phyloP scores from a whole-genome alignment of 2,888 invertebrate species.

The Neria commutata region DNA sequence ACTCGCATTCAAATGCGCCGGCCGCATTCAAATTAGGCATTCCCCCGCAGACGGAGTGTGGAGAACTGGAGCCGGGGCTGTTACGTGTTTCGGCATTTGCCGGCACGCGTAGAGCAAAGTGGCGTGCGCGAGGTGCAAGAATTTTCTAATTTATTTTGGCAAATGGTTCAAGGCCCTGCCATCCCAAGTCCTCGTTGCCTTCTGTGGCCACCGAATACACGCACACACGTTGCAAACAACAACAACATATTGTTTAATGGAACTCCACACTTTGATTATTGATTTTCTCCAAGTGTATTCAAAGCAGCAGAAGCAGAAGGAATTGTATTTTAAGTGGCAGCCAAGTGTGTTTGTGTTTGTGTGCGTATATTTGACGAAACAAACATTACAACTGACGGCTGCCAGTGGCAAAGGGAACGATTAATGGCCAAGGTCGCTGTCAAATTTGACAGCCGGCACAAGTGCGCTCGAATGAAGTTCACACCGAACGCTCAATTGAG shows the following conservation, averaged over 20 bases:
- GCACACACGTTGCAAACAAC: slow-evolving; percentile 7
- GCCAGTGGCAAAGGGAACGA: slow-evolving; percentile 45
- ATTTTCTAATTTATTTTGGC: slow-evolving; percentile 60
- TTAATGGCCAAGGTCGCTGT: slow-evolving; percentile 56
- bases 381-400: slow-evolving; percentile 51
- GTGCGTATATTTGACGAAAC: slow-evolving; percentile 28
- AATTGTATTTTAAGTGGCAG: too few relatives aligned
- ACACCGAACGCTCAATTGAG: too few relatives aligned
- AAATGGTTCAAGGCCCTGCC: slow-evolving; percentile 57
- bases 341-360: slow-evolving; percentile 32
- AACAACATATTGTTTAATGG: slow-evolving; percentile 48
- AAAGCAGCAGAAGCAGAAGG: background rate
- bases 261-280: slow-evolving; percentile 43
- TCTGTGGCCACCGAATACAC: slow-evolving; percentile 5
- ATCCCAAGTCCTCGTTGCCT: slow-evolving; percentile 40
- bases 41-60: slow-evolving; percentile 29
- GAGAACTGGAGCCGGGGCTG: slow-evolving; percentile 19
- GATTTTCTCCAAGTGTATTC: slow-evolving; percentile 39
- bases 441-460: slow-evolving; percentile 37
- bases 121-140: slow-evolving; percentile 43
- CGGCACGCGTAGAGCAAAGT: slow-evolving; percentile 36
- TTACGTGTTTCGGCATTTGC: slow-evolving; percentile 7
- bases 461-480: too few relatives aligned
- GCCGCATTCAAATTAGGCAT: slow-evolving; percentile 48
- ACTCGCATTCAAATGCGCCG: too few relatives aligned